A percentile compares a stretch with the other conserved stretches of the same genome.
Evolutionary conservation across 2,797 vertebrate genomes (phyloP).

Genomic region (Pangasius djambal): DNA sequence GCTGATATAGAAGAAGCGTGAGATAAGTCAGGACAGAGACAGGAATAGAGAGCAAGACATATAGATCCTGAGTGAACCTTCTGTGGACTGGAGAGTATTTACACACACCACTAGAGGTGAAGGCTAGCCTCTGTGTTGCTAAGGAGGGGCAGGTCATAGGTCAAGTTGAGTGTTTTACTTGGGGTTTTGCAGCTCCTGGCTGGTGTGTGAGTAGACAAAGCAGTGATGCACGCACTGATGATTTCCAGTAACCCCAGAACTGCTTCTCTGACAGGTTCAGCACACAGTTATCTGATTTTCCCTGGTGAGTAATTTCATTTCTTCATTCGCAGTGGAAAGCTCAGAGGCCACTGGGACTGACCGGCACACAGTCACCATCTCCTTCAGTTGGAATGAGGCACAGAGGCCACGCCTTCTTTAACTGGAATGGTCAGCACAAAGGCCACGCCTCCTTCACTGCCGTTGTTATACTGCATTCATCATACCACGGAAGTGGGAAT

Average conservation of each 20-base stretch:
- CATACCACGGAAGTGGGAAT: neutral
- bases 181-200: conserved; percentile 4
- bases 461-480: neutral
- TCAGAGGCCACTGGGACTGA: neutral
- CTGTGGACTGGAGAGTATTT: conserved; percentile 46
- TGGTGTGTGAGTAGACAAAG: conserved; percentile 28
- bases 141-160: conserved; percentile 45
- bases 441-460: neutral
- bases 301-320: neutral
- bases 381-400: neutral
- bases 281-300: neutral
- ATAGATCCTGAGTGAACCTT: neutral
- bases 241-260: conserved; percentile 14
- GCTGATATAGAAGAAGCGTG: conserved; percentile 35
- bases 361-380: neutral
- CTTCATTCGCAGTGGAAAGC: neutral
- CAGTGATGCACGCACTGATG: conserved; percentile 39
- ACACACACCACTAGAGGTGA: conserved; percentile 31
- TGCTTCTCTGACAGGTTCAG: conserved; percentile 8
- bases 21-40: conserved; percentile 8
- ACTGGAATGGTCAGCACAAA: neutral
- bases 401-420: neutral
- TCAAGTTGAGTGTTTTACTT: conserved; percentile 36
- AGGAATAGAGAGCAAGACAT: conserved; percentile 29
- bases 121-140: conserved; percentile 36